Evolutionary conservation across 2,797 vertebrate genomes (phyloP), one percentile per base, ranked within the genome.

Genomic region (Gobio occitaniae): DNA sequence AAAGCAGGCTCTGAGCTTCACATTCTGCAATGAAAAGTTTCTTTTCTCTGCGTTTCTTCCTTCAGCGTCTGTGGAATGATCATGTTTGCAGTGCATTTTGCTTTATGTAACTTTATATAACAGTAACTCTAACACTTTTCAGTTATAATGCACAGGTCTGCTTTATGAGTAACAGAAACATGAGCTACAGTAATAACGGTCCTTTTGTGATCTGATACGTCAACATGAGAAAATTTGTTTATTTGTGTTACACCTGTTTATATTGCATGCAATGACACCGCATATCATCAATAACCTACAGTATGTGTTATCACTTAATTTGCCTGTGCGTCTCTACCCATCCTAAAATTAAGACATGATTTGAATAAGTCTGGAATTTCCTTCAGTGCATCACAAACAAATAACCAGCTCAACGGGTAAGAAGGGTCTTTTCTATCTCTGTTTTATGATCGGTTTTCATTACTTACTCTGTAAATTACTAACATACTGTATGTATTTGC

Each of bases 331-430:
- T n/a, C 5, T 3, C 6, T 17, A 1, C n/a, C n/a, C 16, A 13
- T 9, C 50, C 13, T 25, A 56, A 2, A 56, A 38, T 38, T 3
- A 61, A 15, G 6, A 3, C 29, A 36, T 50, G 29, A 66, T 68
- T 66, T 80, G 44, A 80, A 80, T 68, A 38, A 66, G 16, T 15
- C 36, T 25, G 75, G 2, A 1, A 38, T 68, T 80, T 68, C 63
- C 11, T 38, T 66, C 29, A 13, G 44, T 2, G 4, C 38, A 47
- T 12, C 29, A 80, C 29, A 66, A 79, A 2, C 63, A 38, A 52
- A 52, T 5, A 5, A 52, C 19, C 59, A 5, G 17, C 7, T 80
- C 41, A 50, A 19, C 47, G 5, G 47, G 78, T 68, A 68, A 68
- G 78, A 50, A 32, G 17, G 12, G 15, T 59, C 6, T 50, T 66